Percentiles rank a stretch among this genome's conserved stretches.
Conservation (phyloP, 2,113 vertebrate genomes). For the Pseudopodoces humilis region DNA sequence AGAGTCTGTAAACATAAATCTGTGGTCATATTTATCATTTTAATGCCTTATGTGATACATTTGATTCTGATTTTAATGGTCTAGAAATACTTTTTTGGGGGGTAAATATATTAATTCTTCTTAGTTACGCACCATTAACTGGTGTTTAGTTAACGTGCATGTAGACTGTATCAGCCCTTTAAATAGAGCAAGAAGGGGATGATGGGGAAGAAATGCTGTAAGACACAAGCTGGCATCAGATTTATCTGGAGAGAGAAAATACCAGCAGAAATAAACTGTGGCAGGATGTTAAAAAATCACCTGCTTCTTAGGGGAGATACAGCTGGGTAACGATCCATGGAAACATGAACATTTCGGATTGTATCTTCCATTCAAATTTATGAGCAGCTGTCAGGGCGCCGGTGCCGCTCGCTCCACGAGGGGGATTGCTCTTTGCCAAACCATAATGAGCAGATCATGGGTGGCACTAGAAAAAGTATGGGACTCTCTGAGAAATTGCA, state of each 20-base stretch:
- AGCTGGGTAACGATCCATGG: slow-evolving; percentile 39
- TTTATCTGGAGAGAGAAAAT: not conserved
- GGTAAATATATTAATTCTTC: slow-evolving; percentile 4
- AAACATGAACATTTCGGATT: slow-evolving; percentile 5
- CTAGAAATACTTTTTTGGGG: not conserved
- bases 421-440: slow-evolving; percentile 42
- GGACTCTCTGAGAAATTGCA: slow-evolving; percentile 17
- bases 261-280: slow-evolving; percentile 5
- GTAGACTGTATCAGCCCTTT: not conserved
- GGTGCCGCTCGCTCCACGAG: not conserved
- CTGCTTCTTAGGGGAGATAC: slow-evolving; percentile 19
- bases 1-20: not conserved
- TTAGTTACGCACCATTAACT: not conserved
- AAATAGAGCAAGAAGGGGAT: not conserved
- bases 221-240: not conserved
- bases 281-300: slow-evolving; percentile 34
- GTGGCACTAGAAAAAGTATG: not conserved
- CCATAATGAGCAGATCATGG: slow-evolving; percentile 43
- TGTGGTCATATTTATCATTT: not conserved
- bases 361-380: slow-evolving; percentile 25
- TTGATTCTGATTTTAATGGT: not conserved
- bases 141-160: not conserved
- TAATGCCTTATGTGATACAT: not conserved
- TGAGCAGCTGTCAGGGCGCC: not conserved
- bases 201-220: not conserved